Conservation (phyloP, 2,888 invertebrate species). For the Eretmocerus hayati region DNA sequence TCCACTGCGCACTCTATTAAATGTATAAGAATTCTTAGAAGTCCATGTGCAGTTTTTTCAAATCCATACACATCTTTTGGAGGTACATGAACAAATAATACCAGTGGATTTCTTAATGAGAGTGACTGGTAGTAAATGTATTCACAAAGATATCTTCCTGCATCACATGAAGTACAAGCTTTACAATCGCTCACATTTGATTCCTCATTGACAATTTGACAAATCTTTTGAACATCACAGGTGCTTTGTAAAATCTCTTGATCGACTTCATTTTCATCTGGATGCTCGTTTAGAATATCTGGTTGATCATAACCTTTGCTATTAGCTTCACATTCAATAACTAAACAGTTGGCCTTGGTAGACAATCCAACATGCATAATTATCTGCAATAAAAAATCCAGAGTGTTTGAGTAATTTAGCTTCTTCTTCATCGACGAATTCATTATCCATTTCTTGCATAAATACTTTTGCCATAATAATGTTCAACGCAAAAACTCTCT, state of each 20-base stretch:
- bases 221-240: conserved; percentile 52
- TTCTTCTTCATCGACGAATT: too few species aligned
- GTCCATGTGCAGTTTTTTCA: conserved; percentile 53
- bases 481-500: too few species aligned
- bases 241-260: conserved; percentile 51
- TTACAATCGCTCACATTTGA: conserved; percentile 36
- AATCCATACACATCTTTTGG: conserved; percentile 57
- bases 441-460: too few species aligned
- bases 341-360: conserved; percentile 53
- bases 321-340: conserved; percentile 64
- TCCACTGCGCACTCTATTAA: conserved; percentile 24
- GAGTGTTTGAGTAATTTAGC: too few species aligned
- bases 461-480: too few species aligned
- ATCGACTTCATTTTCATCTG: conserved; percentile 48
- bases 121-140: conserved; percentile 75
- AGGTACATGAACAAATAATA: conserved; percentile 77
- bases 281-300: conserved; percentile 49
- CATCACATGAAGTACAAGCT: conserved; percentile 55
- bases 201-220: conserved; percentile 50
- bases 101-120: conserved; percentile 53
- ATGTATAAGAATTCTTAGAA: conserved; percentile 46
- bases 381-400: conserved; percentile 52
- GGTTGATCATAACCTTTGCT: conserved; percentile 52
- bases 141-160: conserved; percentile 76
- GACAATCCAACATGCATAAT: conserved; percentile 78